These are phyloP conservation scores for Tetrao urogallus DNA, from an alignment of 2,113 vertebrate species.

Conservation along the genomic window DNA sequence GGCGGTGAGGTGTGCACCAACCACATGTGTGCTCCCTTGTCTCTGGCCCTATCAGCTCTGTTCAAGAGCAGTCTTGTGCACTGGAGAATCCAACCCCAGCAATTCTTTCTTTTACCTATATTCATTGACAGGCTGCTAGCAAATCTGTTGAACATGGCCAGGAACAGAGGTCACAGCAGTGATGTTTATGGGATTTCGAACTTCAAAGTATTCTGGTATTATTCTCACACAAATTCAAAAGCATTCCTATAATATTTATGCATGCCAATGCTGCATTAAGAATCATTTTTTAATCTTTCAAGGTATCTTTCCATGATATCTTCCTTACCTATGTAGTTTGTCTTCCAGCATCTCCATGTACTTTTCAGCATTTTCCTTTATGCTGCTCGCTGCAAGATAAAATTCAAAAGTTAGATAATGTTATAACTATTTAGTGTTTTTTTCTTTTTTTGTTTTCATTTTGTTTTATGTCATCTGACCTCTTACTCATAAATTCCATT, in stretches of 20 bases:
- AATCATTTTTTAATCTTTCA: background rate
- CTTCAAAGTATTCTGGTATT: background rate
- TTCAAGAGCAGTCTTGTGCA: background rate
- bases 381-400: slow-evolving; percentile 78
- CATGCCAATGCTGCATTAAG: background rate
- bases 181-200: accelerated
- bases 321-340: slow-evolving; percentile 83
- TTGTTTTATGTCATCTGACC: background rate
- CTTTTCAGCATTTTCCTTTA: slow-evolving; percentile 82
- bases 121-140: background rate
- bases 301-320: background rate
- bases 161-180: background rate
- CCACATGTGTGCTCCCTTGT: accelerated
- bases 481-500: background rate
- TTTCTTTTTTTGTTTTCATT: background rate
- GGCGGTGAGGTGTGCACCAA: no score
- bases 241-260: background rate
- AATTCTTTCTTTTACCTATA: background rate
- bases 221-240: background rate
- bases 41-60: background rate
- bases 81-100: background rate
- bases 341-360: slow-evolving; percentile 85
- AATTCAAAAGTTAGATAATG: background rate
- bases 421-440: background rate
- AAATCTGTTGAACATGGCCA: background rate